Conservation (phyloP, 2,797 vertebrate species). For the Amphiprion clarkii region DNA sequence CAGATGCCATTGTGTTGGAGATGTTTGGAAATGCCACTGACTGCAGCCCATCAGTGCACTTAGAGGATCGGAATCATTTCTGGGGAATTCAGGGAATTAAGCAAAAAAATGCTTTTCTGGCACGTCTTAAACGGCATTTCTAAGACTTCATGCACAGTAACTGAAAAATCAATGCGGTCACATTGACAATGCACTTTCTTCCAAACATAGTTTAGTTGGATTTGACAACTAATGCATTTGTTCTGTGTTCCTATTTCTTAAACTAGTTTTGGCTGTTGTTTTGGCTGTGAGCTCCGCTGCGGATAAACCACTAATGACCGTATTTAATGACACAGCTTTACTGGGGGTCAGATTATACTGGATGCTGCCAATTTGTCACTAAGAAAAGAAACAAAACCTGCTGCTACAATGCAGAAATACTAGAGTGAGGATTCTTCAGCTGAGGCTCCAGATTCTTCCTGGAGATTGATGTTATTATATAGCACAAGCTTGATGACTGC, state of each 20-base stretch:
- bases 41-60: conserved; percentile 1
- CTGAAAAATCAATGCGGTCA: conserved; percentile 13
- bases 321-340: conserved; percentile 45
- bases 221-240: conserved; percentile 8
- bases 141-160: conserved; percentile 3
- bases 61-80: background rate
- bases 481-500: too few species aligned
- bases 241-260: background rate
- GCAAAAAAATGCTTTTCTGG: background rate
- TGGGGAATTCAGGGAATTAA: background rate
- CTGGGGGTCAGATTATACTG: conserved; percentile 41
- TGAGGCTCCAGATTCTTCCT: background rate
- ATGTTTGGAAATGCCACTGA: conserved; percentile 25
- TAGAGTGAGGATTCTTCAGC: conserved; percentile 38
- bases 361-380: conserved; percentile 20
- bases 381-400: conserved; percentile 48
- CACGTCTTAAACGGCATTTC: conserved; percentile 3
- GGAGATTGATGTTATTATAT: too few species aligned
- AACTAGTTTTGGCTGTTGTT: conserved; percentile 10
- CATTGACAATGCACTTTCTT: conserved; percentile 6
- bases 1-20: conserved; percentile 39
- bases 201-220: conserved; percentile 1
- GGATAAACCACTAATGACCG: conserved; percentile 41
- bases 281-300: conserved; percentile 19
- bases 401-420: conserved; percentile 42